phyloP scores from a whole-genome alignment of 2,113 vertebrate species.

The Xyliphius kryptos region DNA sequence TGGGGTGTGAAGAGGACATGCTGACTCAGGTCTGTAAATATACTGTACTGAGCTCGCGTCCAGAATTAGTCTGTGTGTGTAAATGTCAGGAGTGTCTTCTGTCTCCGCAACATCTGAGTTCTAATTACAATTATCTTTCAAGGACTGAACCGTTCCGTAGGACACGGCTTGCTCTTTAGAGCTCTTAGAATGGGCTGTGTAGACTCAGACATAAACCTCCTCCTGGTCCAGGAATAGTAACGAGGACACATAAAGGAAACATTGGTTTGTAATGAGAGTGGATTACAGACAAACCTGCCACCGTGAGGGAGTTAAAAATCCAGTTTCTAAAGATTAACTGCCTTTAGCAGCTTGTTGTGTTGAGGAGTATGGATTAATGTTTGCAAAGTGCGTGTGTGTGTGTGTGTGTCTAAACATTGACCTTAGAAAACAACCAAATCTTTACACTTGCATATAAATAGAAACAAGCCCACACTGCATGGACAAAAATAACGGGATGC shows the following conservation, averaged over 20 bases:
- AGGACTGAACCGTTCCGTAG: not conserved
- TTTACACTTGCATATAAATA: conserved; percentile 2
- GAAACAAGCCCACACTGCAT: not conserved
- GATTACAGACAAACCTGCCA: conserved; percentile 34
- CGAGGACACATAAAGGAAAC: conserved; percentile 43
- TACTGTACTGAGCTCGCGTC: not conserved
- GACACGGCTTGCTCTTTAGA: conserved; percentile 30
- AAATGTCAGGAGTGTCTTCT: conserved; percentile 10
- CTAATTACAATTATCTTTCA: not conserved
- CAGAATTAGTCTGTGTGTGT: conserved; percentile 19
- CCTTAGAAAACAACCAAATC: not conserved
- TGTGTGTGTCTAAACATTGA: not conserved
- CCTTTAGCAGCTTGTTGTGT: conserved; percentile 26
- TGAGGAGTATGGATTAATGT: conserved; percentile 32
- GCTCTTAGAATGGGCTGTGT: conserved; percentile 16
- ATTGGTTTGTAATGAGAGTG: conserved; percentile 59
- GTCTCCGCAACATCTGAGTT: not conserved
- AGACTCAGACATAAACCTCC: conserved; percentile 17
- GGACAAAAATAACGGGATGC: not conserved
- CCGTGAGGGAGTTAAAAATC: conserved; percentile 11
- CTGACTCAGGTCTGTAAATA: conserved; percentile 16
- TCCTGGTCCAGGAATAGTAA: conserved; percentile 52
- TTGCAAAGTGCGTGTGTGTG: conserved; percentile 2
- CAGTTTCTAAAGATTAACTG: conserved; percentile 18
- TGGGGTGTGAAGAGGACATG: conserved; percentile 12